Conservation (phyloP, 2,113 vertebrate genomes). For the Brachionichthys hirsutus region DNA sequence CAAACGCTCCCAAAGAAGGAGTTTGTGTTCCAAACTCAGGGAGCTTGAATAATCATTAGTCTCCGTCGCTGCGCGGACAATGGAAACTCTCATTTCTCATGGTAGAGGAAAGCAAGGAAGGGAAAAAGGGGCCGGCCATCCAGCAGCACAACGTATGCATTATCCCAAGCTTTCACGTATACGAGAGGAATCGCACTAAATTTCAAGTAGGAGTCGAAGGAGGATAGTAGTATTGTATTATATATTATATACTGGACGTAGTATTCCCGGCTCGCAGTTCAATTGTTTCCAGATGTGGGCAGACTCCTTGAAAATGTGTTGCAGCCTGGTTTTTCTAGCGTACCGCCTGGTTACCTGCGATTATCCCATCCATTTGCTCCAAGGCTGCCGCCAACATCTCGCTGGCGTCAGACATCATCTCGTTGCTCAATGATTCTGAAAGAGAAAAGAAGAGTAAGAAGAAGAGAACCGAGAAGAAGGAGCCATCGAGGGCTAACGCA, state of each 20-base stretch:
- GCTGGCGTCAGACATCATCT: slow-evolving; percentile 95
- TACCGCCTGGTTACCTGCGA: slow-evolving; percentile 84
- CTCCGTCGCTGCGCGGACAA: slow-evolving; percentile 56
- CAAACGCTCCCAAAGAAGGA: slow-evolving; percentile 25
- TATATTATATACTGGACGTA: slow-evolving; percentile 24
- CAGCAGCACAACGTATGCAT: slow-evolving; percentile 19
- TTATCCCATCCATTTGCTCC: slow-evolving; percentile 99
- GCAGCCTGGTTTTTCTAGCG: slow-evolving; percentile 16
- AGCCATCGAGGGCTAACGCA: not conserved
- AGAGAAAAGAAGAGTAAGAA: slow-evolving; percentile 16
- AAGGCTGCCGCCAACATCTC: slow-evolving; percentile 96
- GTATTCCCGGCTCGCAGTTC: slow-evolving; percentile 28
- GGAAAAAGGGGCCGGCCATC: not conserved
- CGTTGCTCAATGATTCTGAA: slow-evolving; percentile 61
- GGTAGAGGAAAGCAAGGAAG: slow-evolving; percentile 8
- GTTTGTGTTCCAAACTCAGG: slow-evolving; percentile 33
- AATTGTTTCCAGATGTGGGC: slow-evolving; percentile 64
- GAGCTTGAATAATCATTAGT: slow-evolving; percentile 64
- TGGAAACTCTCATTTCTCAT: slow-evolving; percentile 64
- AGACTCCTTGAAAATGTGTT: slow-evolving; percentile 30
- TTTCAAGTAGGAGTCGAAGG: slow-evolving; percentile 22
- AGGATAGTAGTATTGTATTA: no score
- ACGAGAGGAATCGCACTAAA: slow-evolving; percentile 23
- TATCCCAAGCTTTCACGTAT: slow-evolving; percentile 12
- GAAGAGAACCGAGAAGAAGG: not conserved